phyloP scores from a whole-genome alignment of 2,113 vertebrate genomes.

The Excalfactoria chinensis region DNA sequence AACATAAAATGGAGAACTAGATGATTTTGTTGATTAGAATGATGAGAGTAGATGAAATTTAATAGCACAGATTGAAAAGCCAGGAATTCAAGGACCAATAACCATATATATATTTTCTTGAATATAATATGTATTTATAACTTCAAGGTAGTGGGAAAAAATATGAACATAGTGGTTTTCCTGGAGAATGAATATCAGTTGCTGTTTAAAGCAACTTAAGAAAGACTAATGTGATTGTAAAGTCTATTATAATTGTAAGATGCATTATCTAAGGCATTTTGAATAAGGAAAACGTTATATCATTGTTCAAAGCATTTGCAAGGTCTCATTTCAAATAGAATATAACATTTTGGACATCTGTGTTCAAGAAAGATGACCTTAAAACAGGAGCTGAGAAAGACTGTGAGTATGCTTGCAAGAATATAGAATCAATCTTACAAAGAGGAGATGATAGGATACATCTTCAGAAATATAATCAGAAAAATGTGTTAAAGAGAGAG shows the following conservation, averaged over 20 bases:
- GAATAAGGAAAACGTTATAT: neutral
- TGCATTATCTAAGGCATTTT: neutral
- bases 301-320: neutral
- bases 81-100: neutral
- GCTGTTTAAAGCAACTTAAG: neutral
- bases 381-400: neutral
- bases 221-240: neutral
- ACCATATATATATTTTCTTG: neutral
- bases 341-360: neutral
- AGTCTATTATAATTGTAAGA: neutral
- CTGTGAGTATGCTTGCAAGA: neutral
- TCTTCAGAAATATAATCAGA: neutral
- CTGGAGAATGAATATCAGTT: neutral
- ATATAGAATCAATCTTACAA: neutral
- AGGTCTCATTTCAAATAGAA: neutral
- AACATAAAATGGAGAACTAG: neutral
- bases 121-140: neutral
- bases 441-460: neutral
- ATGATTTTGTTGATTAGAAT: neutral
- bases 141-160: neutral
- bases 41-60: neutral
- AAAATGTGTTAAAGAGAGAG: neutral
- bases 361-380: neutral
- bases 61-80: neutral
- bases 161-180: neutral